A percentile compares a stretch with the other conserved stretches of the same genome.
Evolutionary conservation across 1,140 invertebrate species (phyloP).

Genomic region (Orchesella cincta): DNA sequence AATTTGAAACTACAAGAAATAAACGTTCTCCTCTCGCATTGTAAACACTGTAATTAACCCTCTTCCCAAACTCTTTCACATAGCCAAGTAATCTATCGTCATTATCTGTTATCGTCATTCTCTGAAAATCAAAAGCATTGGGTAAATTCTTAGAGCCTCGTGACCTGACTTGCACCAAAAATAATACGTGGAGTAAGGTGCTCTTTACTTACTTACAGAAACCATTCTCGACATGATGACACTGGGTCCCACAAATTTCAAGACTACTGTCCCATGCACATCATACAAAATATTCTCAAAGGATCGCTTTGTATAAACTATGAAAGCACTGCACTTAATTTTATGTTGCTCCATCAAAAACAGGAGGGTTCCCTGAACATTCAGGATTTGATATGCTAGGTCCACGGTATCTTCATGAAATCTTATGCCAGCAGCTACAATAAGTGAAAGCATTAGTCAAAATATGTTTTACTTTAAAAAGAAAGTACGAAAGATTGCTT

Average conservation of each 20-base stretch:
- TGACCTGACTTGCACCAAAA: not conserved
- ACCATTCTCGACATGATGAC: not conserved
- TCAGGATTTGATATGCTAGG: conserved; percentile 5
- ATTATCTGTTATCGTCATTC: not conserved
- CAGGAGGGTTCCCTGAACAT: not conserved
- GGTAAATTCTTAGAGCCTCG: not conserved
- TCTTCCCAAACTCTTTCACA: not conserved
- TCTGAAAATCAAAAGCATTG: not conserved
- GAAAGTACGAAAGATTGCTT: too few relatives aligned
- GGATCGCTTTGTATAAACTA: not conserved
- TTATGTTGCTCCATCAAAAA: not conserved
- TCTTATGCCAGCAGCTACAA: too few relatives aligned
- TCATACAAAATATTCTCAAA: not conserved
- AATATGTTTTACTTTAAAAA: too few relatives aligned
- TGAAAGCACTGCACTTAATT: not conserved
- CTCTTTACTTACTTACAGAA: not conserved
- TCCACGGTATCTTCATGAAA: too few relatives aligned
- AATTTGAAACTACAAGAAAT: not conserved
- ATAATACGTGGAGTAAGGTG: too few relatives aligned
- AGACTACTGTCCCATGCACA: not conserved
- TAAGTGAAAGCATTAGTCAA: too few relatives aligned
- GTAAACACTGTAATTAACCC: conserved; percentile 3
- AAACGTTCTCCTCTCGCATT: not conserved
- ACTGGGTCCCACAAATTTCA: not conserved
- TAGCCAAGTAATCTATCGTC: not conserved